Conservation (phyloP, 1,140 invertebrate species). For the Drosophila oshimai region DNA sequence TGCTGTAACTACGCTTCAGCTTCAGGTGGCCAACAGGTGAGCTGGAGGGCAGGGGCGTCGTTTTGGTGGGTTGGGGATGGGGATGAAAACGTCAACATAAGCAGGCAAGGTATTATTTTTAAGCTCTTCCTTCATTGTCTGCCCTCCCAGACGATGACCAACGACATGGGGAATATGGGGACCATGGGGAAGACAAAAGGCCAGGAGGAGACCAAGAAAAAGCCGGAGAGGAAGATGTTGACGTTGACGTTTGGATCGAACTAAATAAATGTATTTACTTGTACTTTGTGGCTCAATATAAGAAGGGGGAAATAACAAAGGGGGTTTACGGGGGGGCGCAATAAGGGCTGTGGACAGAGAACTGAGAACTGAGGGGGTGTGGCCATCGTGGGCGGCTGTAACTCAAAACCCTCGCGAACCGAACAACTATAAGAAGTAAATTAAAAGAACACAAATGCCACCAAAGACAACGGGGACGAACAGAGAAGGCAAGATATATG, state of each 20-base stretch:
- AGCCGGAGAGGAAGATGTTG: slow-evolving; percentile 34
- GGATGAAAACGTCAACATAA: slow-evolving; percentile 66
- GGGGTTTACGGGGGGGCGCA: neutral
- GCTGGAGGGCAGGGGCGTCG: neutral
- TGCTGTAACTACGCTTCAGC: slow-evolving; percentile 58
- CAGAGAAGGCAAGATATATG: slow-evolving; percentile 2
- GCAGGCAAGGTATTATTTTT: slow-evolving; percentile 79
- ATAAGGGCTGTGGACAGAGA: too few relatives aligned
- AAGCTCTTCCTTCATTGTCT: slow-evolving; percentile 79
- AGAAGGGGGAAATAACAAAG: neutral
- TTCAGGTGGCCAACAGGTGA: slow-evolving; percentile 47
- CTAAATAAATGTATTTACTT: slow-evolving; percentile 80
- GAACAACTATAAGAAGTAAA: slow-evolving; percentile 53
- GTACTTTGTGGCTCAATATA: slow-evolving; percentile 34
- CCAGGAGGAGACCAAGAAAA: neutral
- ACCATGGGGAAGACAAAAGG: neutral
- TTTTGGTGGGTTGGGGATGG: neutral
- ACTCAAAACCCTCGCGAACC: slow-evolving; percentile 56
- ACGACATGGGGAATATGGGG: slow-evolving; percentile 5
- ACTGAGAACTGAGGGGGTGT: slow-evolving; percentile 44
- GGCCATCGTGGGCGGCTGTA: slow-evolving; percentile 45
- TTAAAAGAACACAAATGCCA: slow-evolving; percentile 52
- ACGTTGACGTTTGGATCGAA: slow-evolving; percentile 68
- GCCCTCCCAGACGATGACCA: slow-evolving; percentile 56
- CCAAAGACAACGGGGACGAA: slow-evolving; percentile 8